These are phyloP conservation scores for Dendrocincla fuliginosa DNA, from an alignment of 2,797 vertebrate species.

Conservation along the genomic window DNA sequence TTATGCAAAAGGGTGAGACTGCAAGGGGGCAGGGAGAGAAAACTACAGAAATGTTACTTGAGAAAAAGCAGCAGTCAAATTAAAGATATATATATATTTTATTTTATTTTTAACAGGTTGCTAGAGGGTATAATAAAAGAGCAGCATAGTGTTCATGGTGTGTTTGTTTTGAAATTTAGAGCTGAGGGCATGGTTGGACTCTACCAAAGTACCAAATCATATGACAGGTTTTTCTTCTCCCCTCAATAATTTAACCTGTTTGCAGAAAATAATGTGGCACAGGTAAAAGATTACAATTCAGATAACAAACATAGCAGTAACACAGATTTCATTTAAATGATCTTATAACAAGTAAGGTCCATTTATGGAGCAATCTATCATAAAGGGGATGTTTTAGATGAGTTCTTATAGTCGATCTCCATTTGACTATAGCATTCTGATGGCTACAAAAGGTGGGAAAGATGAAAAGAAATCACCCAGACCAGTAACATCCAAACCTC, in stretches of 20 bases:
- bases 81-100: not conserved
- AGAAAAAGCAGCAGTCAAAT: not conserved
- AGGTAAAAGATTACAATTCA: not conserved
- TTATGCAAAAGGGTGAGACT: not conserved
- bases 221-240: not conserved
- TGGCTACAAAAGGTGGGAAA: not conserved
- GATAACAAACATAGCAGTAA: not conserved
- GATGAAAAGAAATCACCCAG: not conserved
- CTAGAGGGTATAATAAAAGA: slow-evolving; percentile 9
- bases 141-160: not conserved
- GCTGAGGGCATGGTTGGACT: not conserved
- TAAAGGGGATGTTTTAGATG: not conserved
- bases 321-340: not conserved
- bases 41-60: not conserved
- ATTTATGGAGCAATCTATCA: not conserved
- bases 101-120: not conserved
- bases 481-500: not conserved
- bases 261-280: not conserved
- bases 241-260: not conserved
- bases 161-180: not conserved
- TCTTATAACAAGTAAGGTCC: not conserved
- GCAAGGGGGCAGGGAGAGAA: not conserved
- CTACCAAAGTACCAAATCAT: not conserved
- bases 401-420: not conserved
- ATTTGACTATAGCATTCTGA: not conserved